Percentiles rank a stretch among this genome's conserved stretches.
These are phyloP conservation scores for Panorpa germanica DNA, from an alignment of 2,888 invertebrate species.

Conservation along the genomic window DNA sequence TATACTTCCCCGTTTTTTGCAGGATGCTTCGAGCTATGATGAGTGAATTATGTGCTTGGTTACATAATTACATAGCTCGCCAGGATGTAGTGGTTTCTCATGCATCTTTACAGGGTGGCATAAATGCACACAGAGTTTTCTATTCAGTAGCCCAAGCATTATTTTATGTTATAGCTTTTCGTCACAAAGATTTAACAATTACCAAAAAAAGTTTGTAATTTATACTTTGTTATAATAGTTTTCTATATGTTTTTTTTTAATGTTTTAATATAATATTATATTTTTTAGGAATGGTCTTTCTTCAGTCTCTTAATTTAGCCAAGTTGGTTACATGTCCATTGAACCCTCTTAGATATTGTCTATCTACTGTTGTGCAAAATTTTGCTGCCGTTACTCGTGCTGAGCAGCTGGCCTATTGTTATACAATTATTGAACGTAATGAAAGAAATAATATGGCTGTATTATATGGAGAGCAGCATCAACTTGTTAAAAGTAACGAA, in stretches of 20 bases:
- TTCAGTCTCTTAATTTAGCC: slow-evolving; percentile 66
- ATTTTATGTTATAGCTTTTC: slow-evolving; percentile 82
- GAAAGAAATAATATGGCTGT: slow-evolving; percentile 37
- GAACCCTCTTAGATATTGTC: slow-evolving; percentile 75
- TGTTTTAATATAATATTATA: slow-evolving; percentile 12
- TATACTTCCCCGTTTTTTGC: slow-evolving; percentile 16
- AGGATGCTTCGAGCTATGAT: slow-evolving; percentile 46
- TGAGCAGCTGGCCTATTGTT: slow-evolving; percentile 84
- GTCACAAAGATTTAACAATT: slow-evolving; percentile 64
- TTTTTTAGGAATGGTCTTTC: slow-evolving; percentile 53
- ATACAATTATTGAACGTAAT: slow-evolving; percentile 76
- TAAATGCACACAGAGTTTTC: slow-evolving; percentile 69
- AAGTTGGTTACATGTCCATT: slow-evolving; percentile 70
- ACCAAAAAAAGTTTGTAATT: slow-evolving; percentile 52
- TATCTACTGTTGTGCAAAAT: slow-evolving; percentile 53
- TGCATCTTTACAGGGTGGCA: slow-evolving; percentile 28
- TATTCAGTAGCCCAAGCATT: slow-evolving; percentile 83
- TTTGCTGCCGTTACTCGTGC: slow-evolving; percentile 66
- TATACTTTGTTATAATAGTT: slow-evolving; percentile 6
- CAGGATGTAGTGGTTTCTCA: slow-evolving; percentile 37
- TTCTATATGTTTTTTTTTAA: slow-evolving; percentile 1
- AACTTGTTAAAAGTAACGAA: slow-evolving; percentile 25
- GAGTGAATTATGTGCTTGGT: slow-evolving; percentile 60
- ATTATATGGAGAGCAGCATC: slow-evolving; percentile 30
- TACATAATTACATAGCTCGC: slow-evolving; percentile 60